Percentiles rank a stretch among this genome's conserved stretches.
Evolutionary conservation across 2,797 vertebrate species (phyloP).

Genomic region (Gymnodraco acuticeps): DNA sequence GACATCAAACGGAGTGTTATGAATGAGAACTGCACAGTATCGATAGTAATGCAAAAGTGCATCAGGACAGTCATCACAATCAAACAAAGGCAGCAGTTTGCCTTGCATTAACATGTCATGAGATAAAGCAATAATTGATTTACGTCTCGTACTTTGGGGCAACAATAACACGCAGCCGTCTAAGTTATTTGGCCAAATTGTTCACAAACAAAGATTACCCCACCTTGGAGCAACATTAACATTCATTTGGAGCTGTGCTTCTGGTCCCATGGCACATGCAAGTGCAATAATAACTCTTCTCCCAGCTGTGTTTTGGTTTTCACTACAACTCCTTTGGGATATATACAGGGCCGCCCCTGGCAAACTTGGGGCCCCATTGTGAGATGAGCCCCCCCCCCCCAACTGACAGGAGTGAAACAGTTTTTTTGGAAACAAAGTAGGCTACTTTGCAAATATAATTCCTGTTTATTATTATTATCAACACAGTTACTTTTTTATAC

Average conservation of each 20-base stretch:
- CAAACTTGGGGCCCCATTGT: too few relatives aligned
- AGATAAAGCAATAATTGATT: not conserved
- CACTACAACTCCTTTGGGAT: not conserved
- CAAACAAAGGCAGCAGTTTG: too few relatives aligned
- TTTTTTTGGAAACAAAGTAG: too few relatives aligned
- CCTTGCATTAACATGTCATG: not conserved
- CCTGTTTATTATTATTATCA: too few relatives aligned
- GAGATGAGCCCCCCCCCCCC: too few relatives aligned
- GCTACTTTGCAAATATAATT: too few relatives aligned
- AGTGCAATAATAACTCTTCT: not conserved
- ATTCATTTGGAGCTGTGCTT: not conserved
- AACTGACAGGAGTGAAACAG: too few relatives aligned
- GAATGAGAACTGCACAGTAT: constrained; percentile 9
- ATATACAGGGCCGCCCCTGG: not conserved
- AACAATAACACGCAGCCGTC: not conserved
- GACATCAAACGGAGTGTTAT: too few relatives aligned
- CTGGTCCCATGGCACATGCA: not conserved
- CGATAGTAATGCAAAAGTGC: constrained; percentile 16
- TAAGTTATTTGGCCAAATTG: too few relatives aligned
- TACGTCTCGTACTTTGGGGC: not conserved
- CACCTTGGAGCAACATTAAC: not conserved
- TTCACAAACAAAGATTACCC: too few relatives aligned
- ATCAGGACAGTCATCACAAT: constrained; percentile 13
- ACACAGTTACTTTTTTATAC: too few relatives aligned
- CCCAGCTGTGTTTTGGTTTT: not conserved